Conservation (phyloP, 2,888 invertebrate species). For the Nineta flava region DNA sequence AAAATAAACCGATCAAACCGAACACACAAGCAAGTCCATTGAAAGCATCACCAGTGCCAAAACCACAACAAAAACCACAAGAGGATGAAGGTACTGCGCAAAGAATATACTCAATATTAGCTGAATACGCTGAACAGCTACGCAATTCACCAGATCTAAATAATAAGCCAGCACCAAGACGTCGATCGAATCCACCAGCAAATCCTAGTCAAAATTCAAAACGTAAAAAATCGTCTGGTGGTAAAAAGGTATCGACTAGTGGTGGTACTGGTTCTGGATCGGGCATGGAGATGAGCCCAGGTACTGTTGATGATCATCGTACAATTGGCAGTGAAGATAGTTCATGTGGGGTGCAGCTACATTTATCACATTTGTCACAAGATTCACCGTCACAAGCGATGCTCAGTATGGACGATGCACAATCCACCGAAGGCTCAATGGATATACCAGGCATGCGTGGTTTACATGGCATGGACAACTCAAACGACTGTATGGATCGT, state of each 20-base stretch:
- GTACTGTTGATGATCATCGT: conserved; percentile 43
- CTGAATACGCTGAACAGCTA: conserved; percentile 65
- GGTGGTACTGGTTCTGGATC: conserved; percentile 21
- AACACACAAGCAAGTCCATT: conserved; percentile 39
- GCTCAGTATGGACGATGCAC: conserved; percentile 25
- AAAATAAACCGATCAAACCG: conserved; percentile 39
- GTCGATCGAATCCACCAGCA: conserved; percentile 56
- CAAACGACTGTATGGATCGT: conserved; percentile 18
- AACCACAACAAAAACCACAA: conserved; percentile 54
- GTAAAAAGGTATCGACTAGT: conserved; percentile 30
- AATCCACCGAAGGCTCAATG: conserved; percentile 1
- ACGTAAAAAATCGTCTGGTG: conserved; percentile 45
- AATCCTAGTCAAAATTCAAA: conserved; percentile 54
- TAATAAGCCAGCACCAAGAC: conserved; percentile 63
- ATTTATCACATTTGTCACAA: conserved; percentile 28
- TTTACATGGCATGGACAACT: conserved; percentile 29
- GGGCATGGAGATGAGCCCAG: conserved; percentile 38
- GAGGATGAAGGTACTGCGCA: conserved; percentile 72
- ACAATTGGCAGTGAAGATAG: conserved; percentile 65
- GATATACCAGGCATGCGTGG: conserved; percentile 19
- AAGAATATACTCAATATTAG: conserved; percentile 38
- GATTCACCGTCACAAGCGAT: conserved; percentile 39
- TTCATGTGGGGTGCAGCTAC: conserved; percentile 48
- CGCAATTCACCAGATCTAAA: conserved; percentile 64
- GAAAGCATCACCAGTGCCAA: conserved; percentile 48